Evolutionary conservation across 1,140 invertebrate species (phyloP), one percentile per base, ranked within the genome.

Genomic region (Gryon sp.): DNA sequence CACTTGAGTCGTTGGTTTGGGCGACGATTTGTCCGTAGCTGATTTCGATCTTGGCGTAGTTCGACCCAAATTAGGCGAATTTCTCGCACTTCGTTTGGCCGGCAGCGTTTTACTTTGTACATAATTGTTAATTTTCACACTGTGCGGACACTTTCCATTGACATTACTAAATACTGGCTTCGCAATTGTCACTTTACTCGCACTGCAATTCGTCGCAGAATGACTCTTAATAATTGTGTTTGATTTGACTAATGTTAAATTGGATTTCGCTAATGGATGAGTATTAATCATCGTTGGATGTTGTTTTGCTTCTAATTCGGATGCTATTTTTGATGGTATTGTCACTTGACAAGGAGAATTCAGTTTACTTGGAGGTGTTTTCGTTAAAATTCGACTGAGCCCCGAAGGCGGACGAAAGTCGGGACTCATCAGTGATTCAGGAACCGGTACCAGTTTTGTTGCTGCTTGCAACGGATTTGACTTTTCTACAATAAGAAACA

Each of bases 351-450:
- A 81, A 2, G 86, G 82, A 22, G 87, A 85, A 45, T 82, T 86
- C 16, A 87, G 65, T 76, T 87, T 85, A 45, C 79, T 85, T 14
- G 85, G 78, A 16, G 84, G 83, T 6, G 85, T 85, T 52, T 86
- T 87, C 16, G 81, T 77, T 46, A 87, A 65, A 38, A 87, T 79
- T 43, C 83, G 74, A 15, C 83, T 84, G 1, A 87, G 73, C 20
- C 86, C 86, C 4, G 84, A 87, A 11, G 89, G 83, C 60, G 92
- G 91, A 76, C 92, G 89, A 81, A 94, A 94, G 84, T 95, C 94
- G 1, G 94, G 95, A 85, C 94, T 95, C 92, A 95, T 95, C 0
- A 95, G 86, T 0, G 94, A 94, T 82, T 96, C 95, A 5, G 95
- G 94, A 24, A 96, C 94, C 2, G 95, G 95, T 0, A 96, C 93